phyloP scores from a whole-genome alignment of 2,888 invertebrate genomes.

The Pollenia amentaria region DNA sequence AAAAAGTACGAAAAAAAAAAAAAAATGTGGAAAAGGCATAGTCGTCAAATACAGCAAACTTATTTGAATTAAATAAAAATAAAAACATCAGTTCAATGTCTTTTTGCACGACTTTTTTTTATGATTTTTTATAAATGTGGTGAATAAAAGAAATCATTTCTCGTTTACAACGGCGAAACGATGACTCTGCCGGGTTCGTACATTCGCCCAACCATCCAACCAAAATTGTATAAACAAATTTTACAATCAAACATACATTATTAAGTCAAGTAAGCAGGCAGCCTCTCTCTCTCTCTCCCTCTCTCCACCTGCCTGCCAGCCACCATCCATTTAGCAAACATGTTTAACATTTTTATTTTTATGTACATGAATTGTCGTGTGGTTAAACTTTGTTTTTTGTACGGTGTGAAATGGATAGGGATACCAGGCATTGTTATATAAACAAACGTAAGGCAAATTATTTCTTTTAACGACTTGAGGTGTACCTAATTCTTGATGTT shows the following conservation, averaged over 20 bases:
- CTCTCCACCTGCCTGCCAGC: not conserved
- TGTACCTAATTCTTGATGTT: too few species aligned
- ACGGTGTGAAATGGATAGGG: too few species aligned
- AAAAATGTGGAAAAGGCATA: not conserved
- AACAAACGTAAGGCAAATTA: too few species aligned
- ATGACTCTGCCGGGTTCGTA: constrained; percentile 33
- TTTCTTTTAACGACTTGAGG: too few species aligned
- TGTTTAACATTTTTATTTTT: constrained; percentile 37
- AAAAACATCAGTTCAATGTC: constrained; percentile 56
- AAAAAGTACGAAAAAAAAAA: not conserved
- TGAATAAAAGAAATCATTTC: constrained; percentile 52
- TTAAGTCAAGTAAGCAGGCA: constrained; percentile 2
- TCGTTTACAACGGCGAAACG: constrained; percentile 1
- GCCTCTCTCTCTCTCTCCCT: not conserved
- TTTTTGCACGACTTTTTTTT: constrained; percentile 22
- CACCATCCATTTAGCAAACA: constrained; percentile 45
- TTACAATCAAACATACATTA: not conserved
- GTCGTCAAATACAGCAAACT: constrained; percentile 6
- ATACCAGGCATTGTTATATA: too few species aligned
- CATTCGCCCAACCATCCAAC: constrained; percentile 30
- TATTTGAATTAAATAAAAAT: constrained; percentile 34
- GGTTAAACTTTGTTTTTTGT: constrained; percentile 12
- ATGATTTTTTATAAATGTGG: constrained; percentile 39
- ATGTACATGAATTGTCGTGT: constrained; percentile 45
- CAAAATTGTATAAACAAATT: constrained; percentile 28